These are phyloP conservation scores for Nothoprocta perdicaria DNA, from an alignment of 2,113 vertebrate species.

Conservation along the genomic window DNA sequence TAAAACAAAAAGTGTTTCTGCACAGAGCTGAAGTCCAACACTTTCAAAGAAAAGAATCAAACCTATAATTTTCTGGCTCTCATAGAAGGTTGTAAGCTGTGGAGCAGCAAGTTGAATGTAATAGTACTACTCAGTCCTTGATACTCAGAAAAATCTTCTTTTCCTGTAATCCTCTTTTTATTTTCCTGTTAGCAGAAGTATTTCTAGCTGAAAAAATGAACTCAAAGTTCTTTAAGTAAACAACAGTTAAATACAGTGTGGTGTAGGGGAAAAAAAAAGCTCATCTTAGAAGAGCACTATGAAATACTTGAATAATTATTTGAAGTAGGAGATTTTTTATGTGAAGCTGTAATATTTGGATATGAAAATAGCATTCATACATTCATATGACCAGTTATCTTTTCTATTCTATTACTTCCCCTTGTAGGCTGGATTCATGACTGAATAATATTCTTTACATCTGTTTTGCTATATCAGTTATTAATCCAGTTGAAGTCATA, in stretches of 20 bases:
- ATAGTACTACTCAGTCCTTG: background rate
- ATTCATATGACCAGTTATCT: background rate
- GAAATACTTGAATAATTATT: background rate
- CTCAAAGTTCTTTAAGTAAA: rapidly evolving
- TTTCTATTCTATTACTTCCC: background rate
- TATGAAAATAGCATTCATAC: background rate
- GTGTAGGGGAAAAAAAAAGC: background rate
- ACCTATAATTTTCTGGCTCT: background rate
- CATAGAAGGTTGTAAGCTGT: background rate
- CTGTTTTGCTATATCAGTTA: background rate
- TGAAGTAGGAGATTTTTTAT: background rate
- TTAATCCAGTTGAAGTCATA: background rate
- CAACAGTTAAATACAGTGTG: rapidly evolving
- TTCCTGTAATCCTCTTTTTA: background rate
- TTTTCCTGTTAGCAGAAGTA: background rate
- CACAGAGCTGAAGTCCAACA: background rate
- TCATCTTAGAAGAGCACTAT: background rate
- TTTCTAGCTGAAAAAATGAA: background rate
- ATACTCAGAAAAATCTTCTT: background rate
- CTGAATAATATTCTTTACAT: background rate
- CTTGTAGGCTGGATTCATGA: background rate
- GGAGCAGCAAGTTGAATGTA: background rate
- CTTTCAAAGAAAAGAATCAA: background rate
- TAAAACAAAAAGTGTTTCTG: background rate
- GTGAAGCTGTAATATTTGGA: background rate